These are phyloP conservation scores for Hydrolagus affinis DNA, from an alignment of 2,113 vertebrate genomes.

Conservation along the genomic window DNA sequence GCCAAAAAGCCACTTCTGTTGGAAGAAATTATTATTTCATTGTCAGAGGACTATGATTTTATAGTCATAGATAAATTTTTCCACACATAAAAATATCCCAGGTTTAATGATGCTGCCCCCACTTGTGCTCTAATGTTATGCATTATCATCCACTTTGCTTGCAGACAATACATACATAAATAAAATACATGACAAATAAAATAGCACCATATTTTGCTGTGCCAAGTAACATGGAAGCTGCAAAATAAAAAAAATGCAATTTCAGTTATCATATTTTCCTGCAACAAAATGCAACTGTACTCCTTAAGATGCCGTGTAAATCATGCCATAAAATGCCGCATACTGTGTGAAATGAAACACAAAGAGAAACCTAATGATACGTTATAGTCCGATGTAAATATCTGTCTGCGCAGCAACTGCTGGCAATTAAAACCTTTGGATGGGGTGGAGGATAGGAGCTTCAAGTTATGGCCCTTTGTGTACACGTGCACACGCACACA, in stretches of 20 bases:
- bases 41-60: conserved; percentile 5
- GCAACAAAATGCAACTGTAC: background rate
- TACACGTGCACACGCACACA: too few species aligned
- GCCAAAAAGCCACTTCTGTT: background rate
- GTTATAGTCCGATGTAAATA: background rate
- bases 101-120: background rate
- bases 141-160: conserved; percentile 8
- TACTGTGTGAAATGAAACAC: background rate
- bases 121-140: background rate
- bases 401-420: background rate
- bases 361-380: background rate
- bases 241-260: background rate
- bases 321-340: background rate
- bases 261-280: background rate
- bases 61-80: background rate
- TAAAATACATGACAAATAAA: background rate
- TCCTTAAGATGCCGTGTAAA: background rate
- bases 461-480: too few species aligned
- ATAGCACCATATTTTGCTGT: background rate
- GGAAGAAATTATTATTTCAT: background rate
- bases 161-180: background rate
- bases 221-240: background rate
- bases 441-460: too few species aligned
- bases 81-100: background rate
- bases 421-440: background rate